phyloP scores from a whole-genome alignment of 2,888 invertebrate genomes.

The Nomada ferruginata region DNA sequence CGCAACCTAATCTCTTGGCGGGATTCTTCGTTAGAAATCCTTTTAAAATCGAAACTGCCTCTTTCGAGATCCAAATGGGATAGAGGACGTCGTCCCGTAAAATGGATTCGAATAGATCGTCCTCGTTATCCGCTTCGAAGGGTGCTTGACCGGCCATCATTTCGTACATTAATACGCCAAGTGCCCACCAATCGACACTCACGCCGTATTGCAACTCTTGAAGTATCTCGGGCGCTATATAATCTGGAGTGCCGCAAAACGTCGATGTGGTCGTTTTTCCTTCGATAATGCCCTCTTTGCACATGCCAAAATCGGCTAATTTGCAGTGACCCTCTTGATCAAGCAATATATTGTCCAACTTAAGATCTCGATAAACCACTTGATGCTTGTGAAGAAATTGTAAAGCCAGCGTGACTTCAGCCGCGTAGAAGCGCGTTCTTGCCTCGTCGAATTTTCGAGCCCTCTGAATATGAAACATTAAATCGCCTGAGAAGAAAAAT shows the following conservation, averaged over 20 bases:
- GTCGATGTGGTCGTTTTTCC: slow-evolving; percentile 93
- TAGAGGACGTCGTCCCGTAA: slow-evolving; percentile 99
- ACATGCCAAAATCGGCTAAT: slow-evolving; percentile 98
- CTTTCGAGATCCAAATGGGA: slow-evolving; percentile 97
- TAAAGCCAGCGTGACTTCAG: slow-evolving; percentile 98
- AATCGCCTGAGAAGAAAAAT: slow-evolving; percentile 87
- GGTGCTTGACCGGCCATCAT: slow-evolving; percentile 99
- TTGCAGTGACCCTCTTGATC: slow-evolving; percentile 98
- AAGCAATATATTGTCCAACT: slow-evolving; percentile 98
- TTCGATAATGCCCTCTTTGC: slow-evolving; percentile 97
- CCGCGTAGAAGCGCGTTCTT: slow-evolving; percentile 97
- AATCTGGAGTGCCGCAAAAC: slow-evolving; percentile 99
- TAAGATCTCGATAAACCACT: slow-evolving; percentile 99
- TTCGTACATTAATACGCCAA: slow-evolving; percentile 99
- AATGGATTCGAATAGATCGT: slow-evolving; percentile 99
- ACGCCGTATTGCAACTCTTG: slow-evolving; percentile 96
- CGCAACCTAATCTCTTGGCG: slow-evolving; percentile 96
- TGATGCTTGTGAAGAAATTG: slow-evolving; percentile 98
- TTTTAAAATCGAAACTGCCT: slow-evolving; percentile 95
- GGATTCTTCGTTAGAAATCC: slow-evolving; percentile 99
- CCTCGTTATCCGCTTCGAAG: slow-evolving; percentile 99
- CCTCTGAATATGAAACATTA: slow-evolving; percentile 99
- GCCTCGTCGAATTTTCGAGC: slow-evolving; percentile 99
- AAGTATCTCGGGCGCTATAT: slow-evolving; percentile 99
- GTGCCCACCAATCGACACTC: slow-evolving; percentile 98